Conservation (phyloP, 1,140 invertebrate genomes). For the Procambarus clarkii region DNA sequence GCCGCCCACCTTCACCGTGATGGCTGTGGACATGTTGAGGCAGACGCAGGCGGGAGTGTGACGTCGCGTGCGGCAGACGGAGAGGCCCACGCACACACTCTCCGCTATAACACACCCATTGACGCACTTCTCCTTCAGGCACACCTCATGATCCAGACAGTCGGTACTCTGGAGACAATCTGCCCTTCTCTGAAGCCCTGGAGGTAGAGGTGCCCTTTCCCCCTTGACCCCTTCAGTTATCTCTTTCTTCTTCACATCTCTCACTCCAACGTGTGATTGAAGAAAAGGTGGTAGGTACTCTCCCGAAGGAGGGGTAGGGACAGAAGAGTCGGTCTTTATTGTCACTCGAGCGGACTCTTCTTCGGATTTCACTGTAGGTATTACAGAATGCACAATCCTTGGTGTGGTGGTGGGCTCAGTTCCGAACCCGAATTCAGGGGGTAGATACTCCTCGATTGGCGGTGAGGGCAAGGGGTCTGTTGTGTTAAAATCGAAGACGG, state of each 20-base stretch:
- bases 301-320: too few species aligned
- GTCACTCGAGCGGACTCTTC: too few species aligned
- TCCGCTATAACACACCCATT: conserved; percentile 35
- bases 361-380: too few species aligned
- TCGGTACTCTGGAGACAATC: conserved; percentile 26
- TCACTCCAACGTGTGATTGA: not conserved
- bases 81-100: conserved; percentile 51
- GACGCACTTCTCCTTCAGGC: conserved; percentile 34
- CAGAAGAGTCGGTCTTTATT: too few species aligned
- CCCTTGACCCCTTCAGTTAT: not conserved
- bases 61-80: conserved; percentile 17
- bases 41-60: conserved; percentile 54
- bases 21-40: conserved; percentile 42
- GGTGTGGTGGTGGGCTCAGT: not conserved
- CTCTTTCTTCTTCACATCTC: not conserved
- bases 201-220: not conserved
- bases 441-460: not conserved
- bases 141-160: conserved; percentile 49
- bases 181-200: too few species aligned
- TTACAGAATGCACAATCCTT: not conserved
- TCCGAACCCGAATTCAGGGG: not conserved
- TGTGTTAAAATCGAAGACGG: not conserved
- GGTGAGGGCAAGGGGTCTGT: not conserved
- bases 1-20: not conserved
- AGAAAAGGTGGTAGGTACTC: not conserved